Conservation (phyloP, 2,113 vertebrate genomes). For the Rhagologus leucostigma region DNA sequence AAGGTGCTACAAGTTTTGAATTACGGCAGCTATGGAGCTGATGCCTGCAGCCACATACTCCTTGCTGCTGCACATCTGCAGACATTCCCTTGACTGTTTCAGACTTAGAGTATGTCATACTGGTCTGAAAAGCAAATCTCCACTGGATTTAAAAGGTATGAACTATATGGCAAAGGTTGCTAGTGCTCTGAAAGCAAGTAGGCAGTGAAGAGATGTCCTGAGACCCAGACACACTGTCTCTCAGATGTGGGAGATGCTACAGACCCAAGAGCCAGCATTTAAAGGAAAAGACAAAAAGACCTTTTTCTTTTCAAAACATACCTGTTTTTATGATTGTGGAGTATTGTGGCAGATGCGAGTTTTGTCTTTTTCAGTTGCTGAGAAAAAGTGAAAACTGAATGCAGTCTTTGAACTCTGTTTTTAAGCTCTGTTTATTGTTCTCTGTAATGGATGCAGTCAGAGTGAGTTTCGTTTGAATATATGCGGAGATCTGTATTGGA, state of each 20-base stretch:
- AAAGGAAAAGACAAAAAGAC: not conserved
- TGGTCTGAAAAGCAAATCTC: not conserved
- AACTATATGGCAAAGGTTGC: not conserved
- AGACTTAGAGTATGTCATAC: not conserved
- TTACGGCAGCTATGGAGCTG: not conserved
- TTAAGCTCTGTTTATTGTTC: conserved; percentile 6
- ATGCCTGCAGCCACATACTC: not conserved
- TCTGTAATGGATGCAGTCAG: not conserved
- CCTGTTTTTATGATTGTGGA: not conserved
- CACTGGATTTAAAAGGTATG: not conserved
- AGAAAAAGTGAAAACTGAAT: not conserved
- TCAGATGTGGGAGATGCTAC: not conserved
- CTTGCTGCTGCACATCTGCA: not conserved
- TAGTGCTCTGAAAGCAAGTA: not conserved
- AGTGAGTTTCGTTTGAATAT: not conserved
- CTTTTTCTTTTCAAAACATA: not conserved
- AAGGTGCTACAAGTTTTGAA: not conserved
- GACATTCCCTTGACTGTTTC: not conserved
- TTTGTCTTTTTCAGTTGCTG: not conserved
- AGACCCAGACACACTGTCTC: not conserved
- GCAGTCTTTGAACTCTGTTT: not conserved
- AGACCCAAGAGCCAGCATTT: not conserved
- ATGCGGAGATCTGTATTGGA: not conserved
- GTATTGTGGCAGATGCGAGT: too few relatives aligned
- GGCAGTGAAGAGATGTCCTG: not conserved